Percentiles rank a stretch among this genome's conserved stretches.
phyloP scores from a whole-genome alignment of 2,797 vertebrate genomes.

The Paratrypauchen microcephalus region DNA sequence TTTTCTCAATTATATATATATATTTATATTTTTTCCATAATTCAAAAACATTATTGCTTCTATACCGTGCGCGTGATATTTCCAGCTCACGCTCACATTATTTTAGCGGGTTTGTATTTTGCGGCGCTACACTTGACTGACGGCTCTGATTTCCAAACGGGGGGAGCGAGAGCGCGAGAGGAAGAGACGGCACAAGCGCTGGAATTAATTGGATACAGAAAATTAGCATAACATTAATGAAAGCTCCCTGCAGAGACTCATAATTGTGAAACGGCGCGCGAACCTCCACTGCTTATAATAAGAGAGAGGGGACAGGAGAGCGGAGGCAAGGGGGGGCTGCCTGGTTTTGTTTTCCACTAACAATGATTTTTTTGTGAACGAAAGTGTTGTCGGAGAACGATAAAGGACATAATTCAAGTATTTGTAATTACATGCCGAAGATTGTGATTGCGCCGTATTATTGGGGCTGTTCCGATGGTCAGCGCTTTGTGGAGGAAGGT shows the following conservation, averaged over 20 bases:
- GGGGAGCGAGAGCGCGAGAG: conserved; percentile 67
- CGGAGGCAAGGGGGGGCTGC: conserved; percentile 33
- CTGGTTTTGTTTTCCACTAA: conserved; percentile 66
- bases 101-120: conserved; percentile 72
- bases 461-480: conserved; percentile 39
- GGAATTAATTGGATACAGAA: conserved; percentile 83
- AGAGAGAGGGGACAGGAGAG: conserved; percentile 58
- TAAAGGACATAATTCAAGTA: conserved; percentile 48
- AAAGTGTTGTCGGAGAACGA: conserved; percentile 39
- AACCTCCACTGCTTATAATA: conserved; percentile 70
- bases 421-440: conserved; percentile 59
- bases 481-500: conserved; percentile 25
- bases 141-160: conserved; percentile 72
- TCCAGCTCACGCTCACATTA: conserved; percentile 29
- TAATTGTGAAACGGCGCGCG: conserved; percentile 77
- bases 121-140: conserved; percentile 70
- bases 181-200: conserved; percentile 55
- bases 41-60: conserved; percentile 27
- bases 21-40: not conserved
- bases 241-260: conserved; percentile 78
- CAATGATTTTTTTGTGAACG: conserved; percentile 54
- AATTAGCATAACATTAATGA: conserved; percentile 87
- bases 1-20: conserved; percentile 11
- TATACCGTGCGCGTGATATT: conserved; percentile 28
- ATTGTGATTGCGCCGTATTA: conserved; percentile 31